Evolutionary conservation across 2,888 invertebrate genomes (phyloP).

Genomic region (Eumerus sabulonum): DNA sequence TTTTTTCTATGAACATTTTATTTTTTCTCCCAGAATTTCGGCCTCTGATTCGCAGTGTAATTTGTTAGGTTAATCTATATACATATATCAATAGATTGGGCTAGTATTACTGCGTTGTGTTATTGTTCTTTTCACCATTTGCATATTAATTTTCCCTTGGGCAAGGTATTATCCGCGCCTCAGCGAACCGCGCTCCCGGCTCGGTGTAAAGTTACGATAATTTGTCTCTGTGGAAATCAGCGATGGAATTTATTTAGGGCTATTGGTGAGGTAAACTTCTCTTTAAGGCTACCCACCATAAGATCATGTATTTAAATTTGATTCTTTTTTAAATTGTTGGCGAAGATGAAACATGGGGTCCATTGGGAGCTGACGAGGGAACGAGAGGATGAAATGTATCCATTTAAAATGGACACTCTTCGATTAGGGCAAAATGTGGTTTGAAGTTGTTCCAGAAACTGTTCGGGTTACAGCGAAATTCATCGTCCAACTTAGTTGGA

Average conservation of each 20-base stretch:
- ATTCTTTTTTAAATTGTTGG: conserved; percentile 8
- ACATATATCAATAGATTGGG: conserved; percentile 60
- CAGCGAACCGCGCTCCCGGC: not conserved
- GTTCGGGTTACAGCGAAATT: no score
- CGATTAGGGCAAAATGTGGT: no score
- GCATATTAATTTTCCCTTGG: conserved; percentile 58
- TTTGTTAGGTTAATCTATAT: conserved; percentile 65
- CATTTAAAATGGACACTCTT: no score
- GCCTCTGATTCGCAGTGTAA: conserved; percentile 47
- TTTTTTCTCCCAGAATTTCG: not conserved
- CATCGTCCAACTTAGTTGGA: no score
- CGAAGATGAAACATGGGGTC: conserved; percentile 16
- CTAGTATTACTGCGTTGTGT: conserved; percentile 35
- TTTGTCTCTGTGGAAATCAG: conserved; percentile 66
- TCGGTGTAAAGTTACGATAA: conserved; percentile 59
- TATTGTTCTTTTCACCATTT: conserved; percentile 49
- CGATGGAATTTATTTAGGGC: conserved; percentile 49
- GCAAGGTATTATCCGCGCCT: conserved; percentile 49
- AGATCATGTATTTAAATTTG: conserved; percentile 38
- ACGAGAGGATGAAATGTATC: no score
- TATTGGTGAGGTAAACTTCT: conserved; percentile 48
- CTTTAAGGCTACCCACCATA: conserved; percentile 19
- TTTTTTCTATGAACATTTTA: conserved; percentile 11
- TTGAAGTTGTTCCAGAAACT: no score
- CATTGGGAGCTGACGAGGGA: no score